Evolutionary conservation across 2,113 vertebrate genomes (phyloP), one percentile per base, ranked within the genome.

Genomic region (Ranitomeya variabilis): DNA sequence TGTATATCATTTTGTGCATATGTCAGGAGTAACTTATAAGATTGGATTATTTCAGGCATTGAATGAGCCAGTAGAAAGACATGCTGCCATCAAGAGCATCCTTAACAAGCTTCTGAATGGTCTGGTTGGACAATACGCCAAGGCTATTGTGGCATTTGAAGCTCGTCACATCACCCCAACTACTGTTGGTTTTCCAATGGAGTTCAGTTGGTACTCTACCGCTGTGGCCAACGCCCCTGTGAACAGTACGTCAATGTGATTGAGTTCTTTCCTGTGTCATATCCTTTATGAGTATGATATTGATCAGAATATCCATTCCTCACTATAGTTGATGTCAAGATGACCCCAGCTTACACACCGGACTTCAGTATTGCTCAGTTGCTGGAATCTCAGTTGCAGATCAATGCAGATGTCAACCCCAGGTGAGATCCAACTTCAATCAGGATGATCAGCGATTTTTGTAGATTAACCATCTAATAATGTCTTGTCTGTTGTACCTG

Each of bases 121-220:
- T 55, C 0, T 89, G 1, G 71, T 88, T 19, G 88, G 91, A 0
- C 92, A 93, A 0, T 90, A 93, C 77, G 89, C 91, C 0, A 96
- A 95, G 88, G 93, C 95, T 0, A 0, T 96, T 85, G 87, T 96
- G 91, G 86, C 90, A 74, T 90, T 91, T 74, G 95, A 96, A 91
- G 37, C 96, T 74, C 93, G 93, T 0, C 93, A 91, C n/a, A 91
- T 96, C 57, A 0, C 96, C 2, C 96, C 96, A 3, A 96, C 94
- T 54, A 91, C 88, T 90, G 88, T 94, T 0, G 96, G 96, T 18
- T 67, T 96, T 31, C 96, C 96, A 0, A 91, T 97, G 93, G 96
- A 97, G 64, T 90, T 96, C 0, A 90, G 94, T 79, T 90, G 92
- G 0, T 95, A 94, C 92, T 86, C 90, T 0, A 86, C 95, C 18